Conservation (phyloP, 2,797 vertebrate species). For the Microctenopoma lineatum region DNA sequence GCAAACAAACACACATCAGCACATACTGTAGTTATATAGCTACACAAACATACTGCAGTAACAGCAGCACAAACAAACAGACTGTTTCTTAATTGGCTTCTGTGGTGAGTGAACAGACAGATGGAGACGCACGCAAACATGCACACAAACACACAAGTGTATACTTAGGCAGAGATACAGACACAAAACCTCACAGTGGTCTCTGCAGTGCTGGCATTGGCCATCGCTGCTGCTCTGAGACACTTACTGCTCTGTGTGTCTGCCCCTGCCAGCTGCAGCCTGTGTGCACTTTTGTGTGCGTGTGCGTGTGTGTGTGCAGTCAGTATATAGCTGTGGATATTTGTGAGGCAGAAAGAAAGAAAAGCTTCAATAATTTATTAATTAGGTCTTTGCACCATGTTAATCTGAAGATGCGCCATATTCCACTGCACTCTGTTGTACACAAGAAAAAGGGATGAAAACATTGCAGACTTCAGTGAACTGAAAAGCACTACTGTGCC, state of each 20-base stretch:
- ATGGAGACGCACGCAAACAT: slow-evolving; percentile 17
- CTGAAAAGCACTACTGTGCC: background rate
- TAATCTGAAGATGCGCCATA: background rate
- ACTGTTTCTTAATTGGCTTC: slow-evolving; percentile 66
- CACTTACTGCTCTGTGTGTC: slow-evolving; percentile 74
- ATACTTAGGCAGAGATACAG: slow-evolving; percentile 38
- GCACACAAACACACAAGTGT: slow-evolving; percentile 12
- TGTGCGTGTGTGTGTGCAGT: slow-evolving; percentile 35
- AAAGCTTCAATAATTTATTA: slow-evolving; percentile 40
- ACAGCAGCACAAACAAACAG: slow-evolving; percentile 32
- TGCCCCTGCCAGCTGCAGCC: slow-evolving; percentile 74
- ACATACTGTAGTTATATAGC: background rate
- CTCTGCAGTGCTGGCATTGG: slow-evolving; percentile 65
- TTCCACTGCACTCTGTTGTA: slow-evolving; percentile 1
- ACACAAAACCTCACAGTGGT: slow-evolving; percentile 59
- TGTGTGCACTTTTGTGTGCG: slow-evolving; percentile 41
- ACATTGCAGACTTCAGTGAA: background rate
- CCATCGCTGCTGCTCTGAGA: slow-evolving; percentile 60
- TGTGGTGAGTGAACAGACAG: slow-evolving; percentile 53
- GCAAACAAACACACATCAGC: slow-evolving; percentile 5
- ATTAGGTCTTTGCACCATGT: slow-evolving; percentile 34
- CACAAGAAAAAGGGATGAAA: background rate
- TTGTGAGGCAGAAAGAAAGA: slow-evolving; percentile 33
- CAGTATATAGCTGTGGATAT: slow-evolving; percentile 31
- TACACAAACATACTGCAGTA: slow-evolving; percentile 10